Base-by-base conservation (phyloP, 2,888 invertebrate species). In the Herminia tarsipennalis region DNA sequence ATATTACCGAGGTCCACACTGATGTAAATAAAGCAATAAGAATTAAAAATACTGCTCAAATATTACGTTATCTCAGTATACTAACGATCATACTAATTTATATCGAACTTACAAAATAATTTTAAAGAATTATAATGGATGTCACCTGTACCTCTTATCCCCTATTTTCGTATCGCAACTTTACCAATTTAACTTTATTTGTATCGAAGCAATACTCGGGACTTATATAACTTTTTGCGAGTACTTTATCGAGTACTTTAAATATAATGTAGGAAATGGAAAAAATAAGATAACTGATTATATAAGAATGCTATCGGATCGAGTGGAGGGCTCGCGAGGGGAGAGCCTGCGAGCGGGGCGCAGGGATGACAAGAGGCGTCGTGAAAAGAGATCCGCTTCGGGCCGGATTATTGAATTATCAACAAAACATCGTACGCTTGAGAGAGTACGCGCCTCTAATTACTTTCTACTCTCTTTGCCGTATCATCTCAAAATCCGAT, bases 121-220 rank as follows among this genome's bases (percentile, higher is more conserved):
- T 75, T 80, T 73, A 66, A 72, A 75, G 76, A 74, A 68, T 76
- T 72, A 70, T 77, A 80, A 82, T 81, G 70, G 78, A 76, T 78
- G 78, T 83, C 83, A 85, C 83, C 82, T 81, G 83, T 81, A 73
- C 68, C 66, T 70, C 34, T 50, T 47, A 69, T 70, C 73, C n/a
- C 66, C 73, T 73, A 56, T 55, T 44, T 51, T 55, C 65, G 59
- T 53, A 55, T 39, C 52, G 50, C 64, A 90, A 90, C 90, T 90
- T 90, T 89, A 75, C 84, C 88, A 90, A 90, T 90, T 90, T 90
- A 90, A 90, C 89, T 90, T 90, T 88, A 88, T 86, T 86, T 87
- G 80, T 86, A 82, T 84, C 83, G 75, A 56, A 58, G 67, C 74
- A 78, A 86, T 87, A 88, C 84, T 86, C 71, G 74, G 51, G 70